phyloP scores from a whole-genome alignment of 2,888 invertebrate genomes.

The Chloroclysta siterata region DNA sequence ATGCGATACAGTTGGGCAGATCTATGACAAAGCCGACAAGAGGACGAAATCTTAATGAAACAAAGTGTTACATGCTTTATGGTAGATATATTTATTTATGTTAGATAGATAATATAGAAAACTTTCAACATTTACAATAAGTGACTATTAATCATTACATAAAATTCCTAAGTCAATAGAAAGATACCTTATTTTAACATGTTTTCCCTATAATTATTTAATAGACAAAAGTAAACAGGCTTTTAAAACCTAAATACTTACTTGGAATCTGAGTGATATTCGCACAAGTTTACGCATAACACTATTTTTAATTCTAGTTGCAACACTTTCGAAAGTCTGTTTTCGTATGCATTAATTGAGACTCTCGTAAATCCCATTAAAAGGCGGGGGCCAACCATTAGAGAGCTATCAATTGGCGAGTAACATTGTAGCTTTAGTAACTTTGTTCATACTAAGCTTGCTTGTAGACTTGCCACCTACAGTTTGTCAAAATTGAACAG shows the following conservation, averaged over 20 bases:
- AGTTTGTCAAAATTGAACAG: no score
- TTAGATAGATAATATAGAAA: slow-evolving; percentile 17
- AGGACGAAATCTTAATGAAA: slow-evolving; percentile 11
- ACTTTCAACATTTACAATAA: slow-evolving; percentile 16
- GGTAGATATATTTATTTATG: slow-evolving; percentile 22
- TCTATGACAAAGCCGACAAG: no score
- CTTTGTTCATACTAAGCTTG: background rate
- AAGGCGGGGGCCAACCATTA: background rate
- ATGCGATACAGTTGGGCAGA: no score
- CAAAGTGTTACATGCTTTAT: slow-evolving; percentile 14
- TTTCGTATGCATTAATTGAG: slow-evolving; percentile 15
- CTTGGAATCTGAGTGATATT: slow-evolving; percentile 2
- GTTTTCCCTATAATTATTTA: slow-evolving; percentile 6
- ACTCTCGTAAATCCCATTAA: slow-evolving; percentile 7
- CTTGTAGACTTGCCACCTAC: no score
- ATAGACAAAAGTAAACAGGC: slow-evolving; percentile 6
- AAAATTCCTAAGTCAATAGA: slow-evolving; percentile 3
- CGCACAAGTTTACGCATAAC: slow-evolving; percentile 4
- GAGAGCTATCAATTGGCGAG: background rate
- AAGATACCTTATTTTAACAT: slow-evolving; percentile 2
- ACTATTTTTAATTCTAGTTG: slow-evolving; percentile 15
- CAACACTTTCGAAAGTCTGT: slow-evolving; percentile 2
- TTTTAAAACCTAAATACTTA: slow-evolving; percentile 11
- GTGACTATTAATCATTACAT: slow-evolving; percentile 12
- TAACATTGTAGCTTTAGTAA: background rate